Evolutionary conservation across 2,888 invertebrate species (phyloP), one percentile per base, ranked within the genome.

Genomic region (Holacanthella duospinosa): DNA sequence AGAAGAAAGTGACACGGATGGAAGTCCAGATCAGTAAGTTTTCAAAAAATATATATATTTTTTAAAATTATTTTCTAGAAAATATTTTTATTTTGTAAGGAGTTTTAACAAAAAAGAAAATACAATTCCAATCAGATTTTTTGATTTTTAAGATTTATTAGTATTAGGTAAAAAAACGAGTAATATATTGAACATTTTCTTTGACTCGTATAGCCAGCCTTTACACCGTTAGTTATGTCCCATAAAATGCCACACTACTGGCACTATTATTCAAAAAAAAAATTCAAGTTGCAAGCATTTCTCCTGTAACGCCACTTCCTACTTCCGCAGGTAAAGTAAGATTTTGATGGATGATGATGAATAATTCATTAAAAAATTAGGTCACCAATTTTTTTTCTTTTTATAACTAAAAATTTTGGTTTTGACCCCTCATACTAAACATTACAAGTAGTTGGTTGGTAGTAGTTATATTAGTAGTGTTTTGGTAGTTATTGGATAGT

Each of bases 1-100:
- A 75, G 93, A 93, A 75, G 94, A 93, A 81, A 90, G 89, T 74
- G 93, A 93, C 82, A 89, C 91, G 74, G 59, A 59, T 59, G 59
- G 59, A 19, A 59, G 67, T 64, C 68, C 68, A 36, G 70, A 70
- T 66, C 70, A 70, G 67, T 69, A 70, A 69, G 68, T 64, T 66
- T 29, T 27, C 16, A 36, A 36, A 12, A 12, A 12, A 6, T 16
- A 36, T 36, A 36, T 36, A 12, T 12, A 12, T 36, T 12, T 36
- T 36, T 16, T 12, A 6, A 36, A 36, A 6, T 16, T 36, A 16
- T 36, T 36, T 36, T 36, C 36, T 36, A 12, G 36, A 36, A n/a
- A n/a, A n/a, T n/a, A n/a, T n/a, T n/a, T n/a, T n/a, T n/a, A n/a
- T n/a, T n/a, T n/a, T n/a, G n/a, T n/a, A n/a, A n/a, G n/a, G n/a